Percentiles rank a stretch among this genome's conserved stretches.
Conservation (phyloP, 2,113 vertebrate genomes). For the Petrocephalus microphthalmus region DNA sequence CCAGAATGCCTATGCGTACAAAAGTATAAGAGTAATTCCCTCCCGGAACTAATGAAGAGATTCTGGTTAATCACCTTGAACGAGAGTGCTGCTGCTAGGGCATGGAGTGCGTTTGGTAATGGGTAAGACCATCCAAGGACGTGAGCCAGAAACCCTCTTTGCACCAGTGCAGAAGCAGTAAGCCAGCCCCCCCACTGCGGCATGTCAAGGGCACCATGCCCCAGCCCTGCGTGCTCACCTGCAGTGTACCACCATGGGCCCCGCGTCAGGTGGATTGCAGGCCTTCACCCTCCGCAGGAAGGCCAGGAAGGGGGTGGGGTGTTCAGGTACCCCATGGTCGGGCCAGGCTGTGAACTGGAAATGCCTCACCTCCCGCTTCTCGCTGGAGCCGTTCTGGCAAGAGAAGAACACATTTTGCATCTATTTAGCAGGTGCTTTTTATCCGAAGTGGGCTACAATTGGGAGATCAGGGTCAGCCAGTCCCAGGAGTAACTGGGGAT, state of each 20-base stretch:
- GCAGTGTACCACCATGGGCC: conserved; percentile 98
- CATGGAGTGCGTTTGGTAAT: not conserved
- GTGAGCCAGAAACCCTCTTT: not conserved
- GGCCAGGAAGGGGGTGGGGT: conserved; percentile 93
- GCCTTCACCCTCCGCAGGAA: conserved; percentile 93
- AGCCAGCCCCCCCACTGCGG: not conserved
- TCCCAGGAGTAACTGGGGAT: not conserved
- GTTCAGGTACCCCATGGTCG: conserved; percentile 96
- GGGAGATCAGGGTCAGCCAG: too few species aligned
- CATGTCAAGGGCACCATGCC: not conserved
- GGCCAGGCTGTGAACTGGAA: conserved; percentile 99
- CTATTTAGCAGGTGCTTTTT: not conserved
- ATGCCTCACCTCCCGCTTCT: conserved; percentile 95
- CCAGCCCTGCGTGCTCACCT: conserved; percentile 63
- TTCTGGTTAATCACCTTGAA: not conserved
- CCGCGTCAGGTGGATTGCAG: conserved; percentile 93
- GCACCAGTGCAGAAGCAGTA: conserved; percentile 4
- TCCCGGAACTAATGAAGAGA: not conserved
- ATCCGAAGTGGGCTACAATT: not conserved
- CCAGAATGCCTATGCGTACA: not conserved
- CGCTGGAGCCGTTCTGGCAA: conserved; percentile 87
- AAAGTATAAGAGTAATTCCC: not conserved
- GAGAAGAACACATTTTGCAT: not conserved
- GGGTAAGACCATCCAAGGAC: not conserved
- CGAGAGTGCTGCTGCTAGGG: not conserved